Evolutionary conservation across 2,797 vertebrate species (phyloP), one percentile per base, ranked within the genome.

Genomic region (Dendrocincla fuliginosa): DNA sequence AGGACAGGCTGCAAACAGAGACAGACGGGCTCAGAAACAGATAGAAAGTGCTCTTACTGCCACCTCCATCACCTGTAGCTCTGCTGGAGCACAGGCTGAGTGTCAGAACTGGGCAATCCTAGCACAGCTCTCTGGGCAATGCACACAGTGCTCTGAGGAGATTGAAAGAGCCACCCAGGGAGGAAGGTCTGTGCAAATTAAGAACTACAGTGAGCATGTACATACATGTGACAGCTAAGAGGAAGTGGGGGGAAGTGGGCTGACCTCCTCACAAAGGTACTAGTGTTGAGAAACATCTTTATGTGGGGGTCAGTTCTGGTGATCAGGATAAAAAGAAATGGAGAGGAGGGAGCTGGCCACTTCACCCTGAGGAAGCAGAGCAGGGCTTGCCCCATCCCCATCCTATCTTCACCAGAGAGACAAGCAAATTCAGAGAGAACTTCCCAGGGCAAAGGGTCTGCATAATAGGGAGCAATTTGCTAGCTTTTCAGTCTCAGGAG

Each of bases 211-310:
- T 11, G 44, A 20, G 44, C 19, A 44, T 22, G 19, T 44, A 47
- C 23, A 20, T 13, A n/a, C 1, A 1, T 0, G 3, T 5, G 37
- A 61, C 11, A 50, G 8, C 55, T 35, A 60, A 60, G n/a, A 70
- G 30, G 33, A 74, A 63, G 69, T 30, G 57, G 14, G 9, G 19
- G 17, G 17, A 49, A 70, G 13, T 4, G 5, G 25, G 30, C 8
- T 19, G 44, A 63, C 16, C 16, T 49, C 27, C 17, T 74, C 20
- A 60, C 24, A 44, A 49, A 89, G 20, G 24, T 22, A 8, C 3
- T 87, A 35, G 19, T 70, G 46, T 13, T 44, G 19, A 27, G 52
- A 35, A 67, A 32, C 3, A 14, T 13, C 56, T 65, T 83, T 16
- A 18, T 13, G 7, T 30, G 16, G 22, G 8, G 2, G 2, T 28